These are phyloP conservation scores for Cactoblastis cactorum DNA, from an alignment of 2,888 invertebrate genomes.

Conservation along the genomic window DNA sequence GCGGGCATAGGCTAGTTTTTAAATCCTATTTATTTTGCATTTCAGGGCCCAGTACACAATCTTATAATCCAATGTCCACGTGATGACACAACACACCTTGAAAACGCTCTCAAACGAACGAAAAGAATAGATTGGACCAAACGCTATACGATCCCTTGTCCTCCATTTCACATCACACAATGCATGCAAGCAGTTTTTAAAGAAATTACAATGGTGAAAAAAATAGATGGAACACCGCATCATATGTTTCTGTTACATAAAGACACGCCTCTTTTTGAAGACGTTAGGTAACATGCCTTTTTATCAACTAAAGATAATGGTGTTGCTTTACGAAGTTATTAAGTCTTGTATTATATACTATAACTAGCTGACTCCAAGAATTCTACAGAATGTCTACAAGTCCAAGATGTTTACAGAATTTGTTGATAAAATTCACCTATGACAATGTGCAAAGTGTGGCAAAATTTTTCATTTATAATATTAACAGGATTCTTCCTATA, in stretches of 20 bases:
- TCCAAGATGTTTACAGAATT: no score
- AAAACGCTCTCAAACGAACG: slow-evolving; percentile 31
- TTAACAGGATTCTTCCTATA: no score
- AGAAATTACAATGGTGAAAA: slow-evolving; percentile 11
- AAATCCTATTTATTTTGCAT: background rate
- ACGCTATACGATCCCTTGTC: slow-evolving; percentile 13
- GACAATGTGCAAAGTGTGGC: no score
- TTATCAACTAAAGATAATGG: no score
- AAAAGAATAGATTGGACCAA: slow-evolving; percentile 32
- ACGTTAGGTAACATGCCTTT: slow-evolving; percentile 13
- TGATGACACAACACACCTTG: slow-evolving; percentile 31
- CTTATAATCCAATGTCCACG: slow-evolving; percentile 26
- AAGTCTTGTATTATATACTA: no score
- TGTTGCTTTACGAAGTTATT: no score
- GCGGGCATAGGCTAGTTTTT: no score
- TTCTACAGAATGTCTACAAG: no score
- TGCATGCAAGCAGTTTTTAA: slow-evolving; percentile 9
- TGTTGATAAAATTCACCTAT: no score
- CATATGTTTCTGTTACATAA: slow-evolving; percentile 15
- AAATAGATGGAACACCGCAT: slow-evolving; percentile 13
- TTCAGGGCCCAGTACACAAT: slow-evolving; percentile 17
- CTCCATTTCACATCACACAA: slow-evolving; percentile 13
- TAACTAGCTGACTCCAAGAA: no score
- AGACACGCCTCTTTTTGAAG: slow-evolving; percentile 15
- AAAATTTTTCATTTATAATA: no score